Evolutionary conservation across 2,888 invertebrate genomes (phyloP), one percentile per base, ranked within the genome.

Genomic region (Diarsia mendica): DNA sequence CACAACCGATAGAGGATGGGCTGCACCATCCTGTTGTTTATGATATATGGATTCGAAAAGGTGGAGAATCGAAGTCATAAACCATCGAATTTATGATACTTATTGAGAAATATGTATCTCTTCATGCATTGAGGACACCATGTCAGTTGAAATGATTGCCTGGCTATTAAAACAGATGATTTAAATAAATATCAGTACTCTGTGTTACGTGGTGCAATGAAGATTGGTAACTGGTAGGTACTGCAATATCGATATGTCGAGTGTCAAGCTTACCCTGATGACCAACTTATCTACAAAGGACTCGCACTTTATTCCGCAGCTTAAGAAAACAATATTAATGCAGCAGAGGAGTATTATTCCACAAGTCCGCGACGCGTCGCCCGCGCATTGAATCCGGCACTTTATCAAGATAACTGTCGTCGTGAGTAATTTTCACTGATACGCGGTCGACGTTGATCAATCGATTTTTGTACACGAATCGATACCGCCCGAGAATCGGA

Each of bases 391-490:
- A 85, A 86, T 85, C 87, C 84, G 79, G 75, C 88, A 80, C 89
- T 93, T 93, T 93, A 95, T 95, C 95, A 94, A 94, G 95, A 95
- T 95, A 89, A 91, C 89, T 90, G 93, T 93, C 93, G 55, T 81
- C 82, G 86, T 94, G 93, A 95, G 89, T 95, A 94, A 95, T 94
- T 89, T 92, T 77, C 91, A 77, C 83, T 90, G 94, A 94, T 94
- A 94, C 85, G 72, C 81, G 67, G 79, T 79, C 72, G 94, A 95
- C 95, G 88, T 93, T 95, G 95, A 95, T 94, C 91, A 93, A 95
- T 95, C 92, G 95, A 93, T 93, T 92, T 89, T 91, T 90, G 91
- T 90, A 90, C 83, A 84, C 83, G 74, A 81, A 87, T 87, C 87
- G 87, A 87, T 88, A 82, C 77, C 76, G 83, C 66, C 58, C 79